A percentile compares a stretch with the other conserved stretches of the same genome.
Conservation (phyloP, 2,113 vertebrate genomes). For the Gobius niger region DNA sequence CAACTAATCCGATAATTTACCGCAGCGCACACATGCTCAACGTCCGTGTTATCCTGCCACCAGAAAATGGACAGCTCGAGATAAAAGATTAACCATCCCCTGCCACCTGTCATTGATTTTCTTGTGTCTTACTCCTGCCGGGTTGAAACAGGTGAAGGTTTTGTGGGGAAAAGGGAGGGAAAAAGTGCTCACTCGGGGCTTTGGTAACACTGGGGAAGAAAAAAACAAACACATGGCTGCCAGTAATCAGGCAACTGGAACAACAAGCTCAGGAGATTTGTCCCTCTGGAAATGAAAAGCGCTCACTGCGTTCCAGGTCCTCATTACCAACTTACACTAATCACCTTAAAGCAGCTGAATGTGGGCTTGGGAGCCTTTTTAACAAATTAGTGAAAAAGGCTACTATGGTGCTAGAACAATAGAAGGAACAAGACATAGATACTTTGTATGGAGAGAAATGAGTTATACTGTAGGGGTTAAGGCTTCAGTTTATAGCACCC, state of each 20-base stretch:
- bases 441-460: not conserved
- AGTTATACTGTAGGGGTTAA: not conserved
- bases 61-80: slow-evolving; percentile 14
- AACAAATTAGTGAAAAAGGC: not conserved
- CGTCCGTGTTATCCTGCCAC: slow-evolving; percentile 22
- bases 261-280: slow-evolving; percentile 48
- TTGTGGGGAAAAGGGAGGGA: slow-evolving; percentile 74
- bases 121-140: not conserved
- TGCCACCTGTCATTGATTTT: slow-evolving; percentile 40
- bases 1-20: slow-evolving; percentile 34
- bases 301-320: not conserved
- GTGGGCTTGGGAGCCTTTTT: not conserved
- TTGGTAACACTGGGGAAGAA: slow-evolving; percentile 51
- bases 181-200: slow-evolving; percentile 64
- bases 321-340: slow-evolving; percentile 1
- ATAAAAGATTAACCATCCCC: slow-evolving; percentile 30
- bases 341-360: slow-evolving; percentile 2
- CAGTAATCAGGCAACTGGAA: slow-evolving; percentile 57
- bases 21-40: slow-evolving; percentile 12
- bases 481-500: no score
- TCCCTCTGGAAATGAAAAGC: slow-evolving; percentile 10
- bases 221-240: slow-evolving; percentile 52
- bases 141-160: slow-evolving; percentile 69
- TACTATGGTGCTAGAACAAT: not conserved
- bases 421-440: not conserved